Percentiles rank a stretch among this genome's conserved stretches.
These are phyloP conservation scores for Drosophila mulleri DNA, from an alignment of 2,888 invertebrate species.

Conservation along the genomic window DNA sequence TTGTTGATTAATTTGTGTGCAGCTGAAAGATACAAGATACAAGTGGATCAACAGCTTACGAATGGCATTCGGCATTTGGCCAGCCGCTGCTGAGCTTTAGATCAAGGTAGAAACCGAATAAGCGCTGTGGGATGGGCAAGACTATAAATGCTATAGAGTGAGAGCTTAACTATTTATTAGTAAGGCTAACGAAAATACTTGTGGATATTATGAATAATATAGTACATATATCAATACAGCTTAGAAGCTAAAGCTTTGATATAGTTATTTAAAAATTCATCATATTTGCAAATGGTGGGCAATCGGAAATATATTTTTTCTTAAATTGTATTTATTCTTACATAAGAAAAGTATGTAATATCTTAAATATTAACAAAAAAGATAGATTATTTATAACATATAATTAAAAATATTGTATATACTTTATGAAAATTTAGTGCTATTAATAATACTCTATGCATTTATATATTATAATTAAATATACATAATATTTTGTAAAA, in stretches of 20 bases:
- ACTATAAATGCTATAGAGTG: neutral
- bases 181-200: neutral
- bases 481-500: too few species aligned
- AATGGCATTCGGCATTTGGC: constrained; percentile 21
- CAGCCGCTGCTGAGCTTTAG: constrained; percentile 4
- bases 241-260: neutral
- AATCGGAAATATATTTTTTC: too few species aligned
- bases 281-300: too few species aligned
- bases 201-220: neutral
- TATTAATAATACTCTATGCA: too few species aligned
- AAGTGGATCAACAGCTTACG: constrained; percentile 20
- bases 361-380: too few species aligned
- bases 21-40: constrained; percentile 9
- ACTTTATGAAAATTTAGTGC: too few species aligned
- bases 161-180: neutral
- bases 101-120: constrained; percentile 10
- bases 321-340: too few species aligned
- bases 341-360: too few species aligned
- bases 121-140: neutral
- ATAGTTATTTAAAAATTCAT: too few species aligned
- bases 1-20: constrained; percentile 62
- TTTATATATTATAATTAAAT: too few species aligned
- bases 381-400: too few species aligned
- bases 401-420: too few species aligned
- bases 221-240: neutral